A percentile compares a stretch with the other conserved stretches of the same genome.
Conservation (phyloP, 2,797 vertebrate species). For the Urophycis tenuis region DNA sequence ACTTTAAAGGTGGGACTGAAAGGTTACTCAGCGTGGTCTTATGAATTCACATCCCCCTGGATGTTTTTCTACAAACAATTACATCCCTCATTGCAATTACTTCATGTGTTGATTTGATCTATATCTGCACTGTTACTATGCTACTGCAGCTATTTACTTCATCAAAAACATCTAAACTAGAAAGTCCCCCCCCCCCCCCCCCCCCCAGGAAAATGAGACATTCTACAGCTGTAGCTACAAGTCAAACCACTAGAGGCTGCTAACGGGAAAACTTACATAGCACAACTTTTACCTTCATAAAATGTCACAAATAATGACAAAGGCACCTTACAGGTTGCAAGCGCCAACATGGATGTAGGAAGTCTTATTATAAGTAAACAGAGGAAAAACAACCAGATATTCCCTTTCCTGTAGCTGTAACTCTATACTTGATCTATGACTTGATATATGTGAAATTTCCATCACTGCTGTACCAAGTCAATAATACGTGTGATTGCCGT, state of each 20-base stretch:
- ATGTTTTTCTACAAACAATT: not conserved
- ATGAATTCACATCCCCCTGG: not conserved
- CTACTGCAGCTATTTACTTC: not conserved
- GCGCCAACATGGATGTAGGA: not conserved
- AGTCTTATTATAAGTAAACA: not conserved
- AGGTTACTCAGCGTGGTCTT: not conserved
- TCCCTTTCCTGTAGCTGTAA: not conserved
- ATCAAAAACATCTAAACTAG: not conserved
- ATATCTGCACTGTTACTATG: too few species aligned
- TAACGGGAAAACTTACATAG: not conserved
- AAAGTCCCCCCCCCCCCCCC: not conserved
- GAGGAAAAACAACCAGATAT: not conserved
- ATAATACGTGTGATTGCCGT: not conserved
- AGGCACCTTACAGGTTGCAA: not conserved
- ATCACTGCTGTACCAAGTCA: not conserved
- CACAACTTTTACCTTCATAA: not conserved
- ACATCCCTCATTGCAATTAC: too few species aligned
- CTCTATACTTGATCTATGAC: not conserved
- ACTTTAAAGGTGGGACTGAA: not conserved
- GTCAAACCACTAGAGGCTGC: slow-evolving; percentile 1
- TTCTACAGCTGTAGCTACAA: not conserved
- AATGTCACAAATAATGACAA: not conserved
- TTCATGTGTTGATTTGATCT: too few species aligned
- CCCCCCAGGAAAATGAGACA: too few species aligned
- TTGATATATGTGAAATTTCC: not conserved